These are phyloP conservation scores for Catonia carolina DNA, from an alignment of 2,888 invertebrate species.

Conservation along the genomic window DNA sequence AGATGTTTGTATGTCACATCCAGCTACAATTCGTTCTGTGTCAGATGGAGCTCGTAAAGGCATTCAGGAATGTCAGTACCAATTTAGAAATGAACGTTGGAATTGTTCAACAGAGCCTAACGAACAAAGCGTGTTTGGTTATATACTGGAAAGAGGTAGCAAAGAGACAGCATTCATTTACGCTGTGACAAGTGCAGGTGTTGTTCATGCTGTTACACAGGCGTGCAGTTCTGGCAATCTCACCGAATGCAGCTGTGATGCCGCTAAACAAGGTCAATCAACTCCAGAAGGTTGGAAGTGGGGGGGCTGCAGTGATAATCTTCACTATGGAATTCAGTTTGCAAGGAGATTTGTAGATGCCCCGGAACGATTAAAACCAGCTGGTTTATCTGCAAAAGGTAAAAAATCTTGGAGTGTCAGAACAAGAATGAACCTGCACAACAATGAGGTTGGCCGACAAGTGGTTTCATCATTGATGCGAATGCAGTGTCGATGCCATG, in stretches of 20 bases:
- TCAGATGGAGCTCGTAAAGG: constrained; percentile 74
- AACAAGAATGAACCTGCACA: constrained; percentile 78
- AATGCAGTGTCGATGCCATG: constrained; percentile 90
- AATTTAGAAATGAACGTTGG: constrained; percentile 80
- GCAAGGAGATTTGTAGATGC: constrained; percentile 51
- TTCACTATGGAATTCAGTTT: constrained; percentile 49
- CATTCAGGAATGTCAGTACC: constrained; percentile 79
- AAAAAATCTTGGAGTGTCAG: constrained; percentile 44
- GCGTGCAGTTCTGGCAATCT: constrained; percentile 80
- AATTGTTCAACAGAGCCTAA: constrained; percentile 69
- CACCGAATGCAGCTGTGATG: constrained; percentile 78
- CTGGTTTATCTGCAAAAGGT: constrained; percentile 34
- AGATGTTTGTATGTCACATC: constrained; percentile 79
- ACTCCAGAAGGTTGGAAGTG: constrained; percentile 70
- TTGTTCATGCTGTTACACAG: constrained; percentile 78
- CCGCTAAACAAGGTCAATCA: constrained; percentile 42
- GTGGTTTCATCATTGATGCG: constrained; percentile 76
- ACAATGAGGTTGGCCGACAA: constrained; percentile 79
- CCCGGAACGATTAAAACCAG: constrained; percentile 42
- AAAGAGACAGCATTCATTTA: constrained; percentile 84
- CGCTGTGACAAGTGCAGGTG: constrained; percentile 81
- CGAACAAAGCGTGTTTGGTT: constrained; percentile 46
- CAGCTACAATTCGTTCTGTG: constrained; percentile 72
- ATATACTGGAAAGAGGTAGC: constrained; percentile 55
- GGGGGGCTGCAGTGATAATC: constrained; percentile 70